Evolutionary conservation across 2,888 invertebrate genomes (phyloP), one percentile per base, ranked within the genome.

Genomic region (Drosophila melanocephala): DNA sequence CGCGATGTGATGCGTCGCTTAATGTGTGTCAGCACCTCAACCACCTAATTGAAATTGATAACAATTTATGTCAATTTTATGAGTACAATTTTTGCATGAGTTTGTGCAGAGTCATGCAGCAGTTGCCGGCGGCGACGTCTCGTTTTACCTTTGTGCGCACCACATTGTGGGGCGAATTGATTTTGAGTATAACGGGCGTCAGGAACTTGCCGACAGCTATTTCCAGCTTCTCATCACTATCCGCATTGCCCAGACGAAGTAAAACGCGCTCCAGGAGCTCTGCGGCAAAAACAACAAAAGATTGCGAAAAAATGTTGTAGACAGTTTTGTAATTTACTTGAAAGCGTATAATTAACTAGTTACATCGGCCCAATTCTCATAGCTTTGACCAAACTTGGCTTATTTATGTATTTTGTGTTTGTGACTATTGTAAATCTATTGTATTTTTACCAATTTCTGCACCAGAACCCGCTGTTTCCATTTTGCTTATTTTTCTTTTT

Each of bases 1-100:
- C 98, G 95, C 77, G 97, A 97, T 93, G 98, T 98, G 33, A 98
- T 95, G 72, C 98, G 94, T 93, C 97, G 97, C 93, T 98, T 99
- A 59, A 99, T 96, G 93, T 99, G 98, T 61, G 98, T 96, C 70
- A 99, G 94, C 44, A 98, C 94, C 93, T 98, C 98, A 96, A 99
- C 97, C 19, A 98, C 98, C 96, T 98, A 75, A 14, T 12, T 37
- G 28, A 30, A 62, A 22, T 42, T 26, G 4, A 9, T 47, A 42
- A 19, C n/a, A 22, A 47, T 47, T 26, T 26, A 26, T 26, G 26
- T 10, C 0, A n/a, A 52, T 30, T 7, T 26, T n/a, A 63, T 60
- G 59, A 72, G 51, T 73, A 5, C 16, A 64, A 30, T 22, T 52
- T 33, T 30, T 62, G 51, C 42, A 57, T 16, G 22, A 7, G 59